Base-by-base conservation (phyloP, 2,888 invertebrate genomes). In the Dolichopus griseipennis region DNA sequence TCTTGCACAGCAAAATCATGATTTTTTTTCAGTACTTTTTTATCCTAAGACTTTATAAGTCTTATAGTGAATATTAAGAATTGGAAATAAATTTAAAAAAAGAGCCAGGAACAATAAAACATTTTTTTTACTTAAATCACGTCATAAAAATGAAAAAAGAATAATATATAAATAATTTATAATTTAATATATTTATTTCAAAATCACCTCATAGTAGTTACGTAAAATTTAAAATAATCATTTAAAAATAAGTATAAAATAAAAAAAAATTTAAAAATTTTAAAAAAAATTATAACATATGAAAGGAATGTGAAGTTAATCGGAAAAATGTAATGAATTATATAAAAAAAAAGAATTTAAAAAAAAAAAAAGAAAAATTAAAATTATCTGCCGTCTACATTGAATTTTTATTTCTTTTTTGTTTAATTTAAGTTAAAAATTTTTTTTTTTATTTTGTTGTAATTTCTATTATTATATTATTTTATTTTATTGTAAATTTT, bases 191-290 rank as follows among this genome's bases (percentile, higher is more conserved):
- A 52, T 52, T 52, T 52, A 52, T 52, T 52, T 52, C 5, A 52
- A 52, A 52, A 52, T 52, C 52, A 52, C 52, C 52, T 52, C 52
- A 52, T 52, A 52, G 52, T 52, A 52, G 52, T 52, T 52, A 52
- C 52, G 52, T 52, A 18, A 52, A 52, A 52, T 52, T 18, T 52
- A 52, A 52, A 18, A 52, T 52, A 52, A 52, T 52, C 52, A 18
- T 52, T 52, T 52, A 52, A 52, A 52, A 52, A 52, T 52, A 52
- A 52, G 52, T 18, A 52, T 52, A 52, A 18, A 52, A 9, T 41
- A 12, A 41, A 41, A 41, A 41, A 15, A 41, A 41, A 41, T 5
- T 41, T 41, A 41, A 41, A 41, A 52, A 12, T 43, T 43, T 9
- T 15, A 18, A 27, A 41, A 41, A 41, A 2, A 52, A 52, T 52